Evolutionary conservation across 2,888 invertebrate genomes (phyloP).

Genomic region (Tholera decimalis): DNA sequence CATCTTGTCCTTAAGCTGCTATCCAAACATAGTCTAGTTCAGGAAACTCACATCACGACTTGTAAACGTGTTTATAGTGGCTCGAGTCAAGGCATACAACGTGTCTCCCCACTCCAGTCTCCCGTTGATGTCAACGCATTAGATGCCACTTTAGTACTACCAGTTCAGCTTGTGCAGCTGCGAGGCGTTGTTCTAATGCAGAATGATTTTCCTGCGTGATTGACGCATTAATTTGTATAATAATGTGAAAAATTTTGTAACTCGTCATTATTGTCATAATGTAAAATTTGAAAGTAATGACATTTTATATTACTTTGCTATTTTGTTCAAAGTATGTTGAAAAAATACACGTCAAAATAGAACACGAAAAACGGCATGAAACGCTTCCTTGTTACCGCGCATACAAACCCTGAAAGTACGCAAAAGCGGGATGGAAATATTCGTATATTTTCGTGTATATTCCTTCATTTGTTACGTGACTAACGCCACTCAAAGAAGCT

Average conservation of each 20-base stretch:
- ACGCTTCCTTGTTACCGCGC: slow-evolving; percentile 34
- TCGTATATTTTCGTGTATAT: slow-evolving; percentile 70
- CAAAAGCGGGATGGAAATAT: slow-evolving; percentile 66
- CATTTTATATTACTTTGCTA: too few relatives aligned
- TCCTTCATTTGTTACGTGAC: slow-evolving; percentile 77
- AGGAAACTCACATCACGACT: slow-evolving; percentile 68
- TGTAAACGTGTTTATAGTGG: slow-evolving; percentile 60
- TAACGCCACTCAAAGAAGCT: slow-evolving; percentile 78
- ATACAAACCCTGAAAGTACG: slow-evolving; percentile 50
- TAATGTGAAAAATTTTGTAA: too few relatives aligned
- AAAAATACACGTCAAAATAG: too few relatives aligned
- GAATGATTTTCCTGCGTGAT: too few relatives aligned
- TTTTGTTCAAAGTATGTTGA: too few relatives aligned
- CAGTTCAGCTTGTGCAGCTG: not conserved
- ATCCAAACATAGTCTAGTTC: slow-evolving; percentile 30
- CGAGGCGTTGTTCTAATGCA: too few relatives aligned
- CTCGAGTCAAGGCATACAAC: slow-evolving; percentile 59
- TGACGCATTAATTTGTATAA: too few relatives aligned
- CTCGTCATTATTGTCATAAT: too few relatives aligned
- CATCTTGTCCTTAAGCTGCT: slow-evolving; percentile 18
- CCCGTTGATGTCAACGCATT: slow-evolving; percentile 35
- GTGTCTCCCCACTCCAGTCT: slow-evolving; percentile 54
- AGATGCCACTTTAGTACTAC: not conserved
- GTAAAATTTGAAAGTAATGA: too few relatives aligned
- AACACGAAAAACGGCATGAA: slow-evolving; percentile 18